These are phyloP conservation scores for Zhengitettix transpicula DNA, from an alignment of 2,888 invertebrate species.

Conservation along the genomic window DNA sequence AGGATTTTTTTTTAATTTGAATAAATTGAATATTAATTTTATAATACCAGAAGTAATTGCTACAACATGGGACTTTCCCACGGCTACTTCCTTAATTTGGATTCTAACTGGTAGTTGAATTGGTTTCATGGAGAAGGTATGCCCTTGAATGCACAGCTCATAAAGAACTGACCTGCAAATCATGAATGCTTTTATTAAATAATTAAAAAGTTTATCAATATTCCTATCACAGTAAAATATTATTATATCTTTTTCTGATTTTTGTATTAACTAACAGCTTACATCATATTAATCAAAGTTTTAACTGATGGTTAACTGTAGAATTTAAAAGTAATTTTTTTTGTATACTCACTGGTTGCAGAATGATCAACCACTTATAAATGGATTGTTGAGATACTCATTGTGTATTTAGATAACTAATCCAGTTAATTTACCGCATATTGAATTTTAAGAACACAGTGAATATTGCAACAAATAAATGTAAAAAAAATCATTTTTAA, in stretches of 20 bases:
- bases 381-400: too few relatives aligned
- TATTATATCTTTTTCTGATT: neutral
- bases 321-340: too few relatives aligned
- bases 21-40: neutral
- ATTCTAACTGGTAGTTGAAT: slow-evolving; percentile 37
- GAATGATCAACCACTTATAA: too few relatives aligned
- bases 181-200: neutral
- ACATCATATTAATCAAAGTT: neutral
- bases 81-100: slow-evolving; percentile 33
- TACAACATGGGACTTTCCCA: slow-evolving; percentile 38
- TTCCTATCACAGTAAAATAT: neutral
- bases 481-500: too few relatives aligned
- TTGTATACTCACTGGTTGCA: too few relatives aligned
- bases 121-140: slow-evolving; percentile 31
- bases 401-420: too few relatives aligned
- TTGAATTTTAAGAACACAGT: neutral
- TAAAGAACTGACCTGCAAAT: slow-evolving; percentile 33
- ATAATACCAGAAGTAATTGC: slow-evolving; percentile 33
- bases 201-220: neutral
- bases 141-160: slow-evolving; percentile 34
- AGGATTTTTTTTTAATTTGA: too few relatives aligned
- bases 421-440: too few relatives aligned
- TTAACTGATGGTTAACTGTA: too few relatives aligned
- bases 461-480: neutral
- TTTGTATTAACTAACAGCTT: neutral